These are phyloP conservation scores for Scortum barcoo DNA, from an alignment of 2,113 vertebrate species.

Conservation along the genomic window DNA sequence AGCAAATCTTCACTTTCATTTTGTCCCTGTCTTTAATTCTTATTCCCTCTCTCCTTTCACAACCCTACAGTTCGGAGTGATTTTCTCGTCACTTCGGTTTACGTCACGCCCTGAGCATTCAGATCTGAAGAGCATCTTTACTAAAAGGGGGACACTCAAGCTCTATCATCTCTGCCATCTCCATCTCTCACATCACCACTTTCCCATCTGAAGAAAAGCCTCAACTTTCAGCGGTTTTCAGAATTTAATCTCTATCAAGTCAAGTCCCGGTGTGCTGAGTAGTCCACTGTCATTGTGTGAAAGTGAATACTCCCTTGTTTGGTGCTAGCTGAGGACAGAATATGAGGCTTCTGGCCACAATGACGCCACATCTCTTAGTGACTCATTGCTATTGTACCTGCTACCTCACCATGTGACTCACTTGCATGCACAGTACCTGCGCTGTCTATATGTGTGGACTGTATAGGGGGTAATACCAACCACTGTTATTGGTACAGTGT, in stretches of 20 bases:
- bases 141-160: constrained; percentile 7
- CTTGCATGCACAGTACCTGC: constrained; percentile 24
- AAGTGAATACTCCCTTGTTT: constrained; percentile 59
- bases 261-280: constrained; percentile 9
- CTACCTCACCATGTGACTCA: constrained; percentile 8
- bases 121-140: constrained; percentile 60
- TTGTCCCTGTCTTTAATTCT: constrained; percentile 37
- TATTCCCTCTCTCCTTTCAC: constrained; percentile 16
- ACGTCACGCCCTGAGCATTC: constrained; percentile 11
- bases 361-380: constrained; percentile 29
- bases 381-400: neutral
- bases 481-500: constrained; percentile 65
- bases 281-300: constrained; percentile 45
- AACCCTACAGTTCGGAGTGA: constrained; percentile 29
- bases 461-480: constrained; percentile 43
- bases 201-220: constrained; percentile 24
- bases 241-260: neutral
- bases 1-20: constrained; percentile 39
- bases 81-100: constrained; percentile 19
- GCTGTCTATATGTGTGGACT: constrained; percentile 21
- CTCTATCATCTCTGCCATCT: constrained; percentile 41
- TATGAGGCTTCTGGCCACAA: constrained; percentile 19
- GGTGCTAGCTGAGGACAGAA: constrained; percentile 31
- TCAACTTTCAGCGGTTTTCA: constrained; percentile 23
- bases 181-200: constrained; percentile 7